A percentile compares a stretch with the other conserved stretches of the same genome.
Conservation (phyloP, 2,888 invertebrate genomes). For the Sarcophaga carnaria region DNA sequence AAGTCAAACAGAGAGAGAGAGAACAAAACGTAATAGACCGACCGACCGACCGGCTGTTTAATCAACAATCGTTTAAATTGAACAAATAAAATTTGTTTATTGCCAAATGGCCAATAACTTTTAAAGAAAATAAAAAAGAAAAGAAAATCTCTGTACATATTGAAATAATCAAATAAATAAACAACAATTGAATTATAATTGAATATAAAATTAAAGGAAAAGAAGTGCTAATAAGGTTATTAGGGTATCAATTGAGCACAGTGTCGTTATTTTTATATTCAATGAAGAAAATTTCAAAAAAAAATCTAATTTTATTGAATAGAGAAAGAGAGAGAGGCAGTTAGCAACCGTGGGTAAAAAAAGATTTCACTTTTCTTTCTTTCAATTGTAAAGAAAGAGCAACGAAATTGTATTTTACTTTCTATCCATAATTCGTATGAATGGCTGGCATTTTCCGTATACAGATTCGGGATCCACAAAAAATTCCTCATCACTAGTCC, state of each 20-base stretch:
- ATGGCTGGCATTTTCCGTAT: too few relatives aligned
- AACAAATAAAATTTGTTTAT: neutral
- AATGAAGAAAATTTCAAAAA: too few relatives aligned
- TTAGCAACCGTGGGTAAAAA: too few relatives aligned
- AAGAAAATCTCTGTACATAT: neutral
- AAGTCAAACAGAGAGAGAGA: neutral
- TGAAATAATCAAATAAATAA: constrained; percentile 12
- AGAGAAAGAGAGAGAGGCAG: too few relatives aligned
- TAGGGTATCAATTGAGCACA: constrained; percentile 15
- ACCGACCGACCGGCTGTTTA: neutral
- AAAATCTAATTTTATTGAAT: too few relatives aligned
- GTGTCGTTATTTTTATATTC: neutral
- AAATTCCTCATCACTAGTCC: too few relatives aligned
- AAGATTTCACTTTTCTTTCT: too few relatives aligned
- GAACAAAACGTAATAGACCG: neutral
- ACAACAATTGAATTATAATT: neutral
- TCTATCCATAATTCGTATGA: too few relatives aligned
- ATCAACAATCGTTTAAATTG: neutral
- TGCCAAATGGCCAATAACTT: constrained; percentile 10
- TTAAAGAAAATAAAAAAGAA: neutral
- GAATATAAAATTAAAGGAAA: neutral
- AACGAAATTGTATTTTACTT: too few relatives aligned
- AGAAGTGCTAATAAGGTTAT: constrained; percentile 22
- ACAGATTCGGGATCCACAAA: too few relatives aligned
- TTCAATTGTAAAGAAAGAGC: too few relatives aligned